phyloP scores from a whole-genome alignment of 2,113 vertebrate species.

The Anguilla rostrata region DNA sequence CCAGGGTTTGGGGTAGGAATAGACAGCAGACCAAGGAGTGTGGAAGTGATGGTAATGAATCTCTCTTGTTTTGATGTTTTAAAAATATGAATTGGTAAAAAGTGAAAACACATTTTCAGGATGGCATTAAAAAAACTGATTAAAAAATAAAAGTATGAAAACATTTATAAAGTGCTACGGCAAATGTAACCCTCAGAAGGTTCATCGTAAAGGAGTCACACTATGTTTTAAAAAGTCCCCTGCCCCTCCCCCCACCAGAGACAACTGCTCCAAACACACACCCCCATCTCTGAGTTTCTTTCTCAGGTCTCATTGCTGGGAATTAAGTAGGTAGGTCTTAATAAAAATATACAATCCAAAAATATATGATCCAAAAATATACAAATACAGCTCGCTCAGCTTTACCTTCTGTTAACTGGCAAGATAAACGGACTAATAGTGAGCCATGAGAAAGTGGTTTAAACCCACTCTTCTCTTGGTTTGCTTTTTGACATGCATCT shows the following conservation, averaged over 20 bases:
- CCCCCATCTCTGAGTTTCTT: neutral
- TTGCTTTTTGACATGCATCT: constrained; percentile 32
- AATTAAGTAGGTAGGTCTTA: neutral
- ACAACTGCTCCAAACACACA: too few relatives aligned
- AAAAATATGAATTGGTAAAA: too few relatives aligned
- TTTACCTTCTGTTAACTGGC: neutral
- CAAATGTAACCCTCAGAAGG: neutral
- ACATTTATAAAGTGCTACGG: neutral
- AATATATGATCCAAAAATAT: neutral
- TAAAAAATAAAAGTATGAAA: neutral
- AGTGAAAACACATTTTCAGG: too few relatives aligned
- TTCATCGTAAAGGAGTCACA: neutral
- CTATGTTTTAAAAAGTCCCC: neutral
- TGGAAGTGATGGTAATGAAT: too few relatives aligned
- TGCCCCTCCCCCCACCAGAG: too few relatives aligned
- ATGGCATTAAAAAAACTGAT: neutral
- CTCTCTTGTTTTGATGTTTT: too few relatives aligned
- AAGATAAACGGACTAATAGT: neutral
- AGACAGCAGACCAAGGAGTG: neutral
- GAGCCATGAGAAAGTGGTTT: constrained; percentile 24
- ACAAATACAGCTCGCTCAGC: neutral
- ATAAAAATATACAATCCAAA: neutral
- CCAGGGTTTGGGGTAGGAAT: too few relatives aligned
- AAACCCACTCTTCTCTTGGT: constrained; percentile 39
- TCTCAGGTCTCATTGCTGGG: neutral